These are phyloP conservation scores for Glareola pratincola DNA, from an alignment of 2,113 vertebrate genomes.

Conservation along the genomic window DNA sequence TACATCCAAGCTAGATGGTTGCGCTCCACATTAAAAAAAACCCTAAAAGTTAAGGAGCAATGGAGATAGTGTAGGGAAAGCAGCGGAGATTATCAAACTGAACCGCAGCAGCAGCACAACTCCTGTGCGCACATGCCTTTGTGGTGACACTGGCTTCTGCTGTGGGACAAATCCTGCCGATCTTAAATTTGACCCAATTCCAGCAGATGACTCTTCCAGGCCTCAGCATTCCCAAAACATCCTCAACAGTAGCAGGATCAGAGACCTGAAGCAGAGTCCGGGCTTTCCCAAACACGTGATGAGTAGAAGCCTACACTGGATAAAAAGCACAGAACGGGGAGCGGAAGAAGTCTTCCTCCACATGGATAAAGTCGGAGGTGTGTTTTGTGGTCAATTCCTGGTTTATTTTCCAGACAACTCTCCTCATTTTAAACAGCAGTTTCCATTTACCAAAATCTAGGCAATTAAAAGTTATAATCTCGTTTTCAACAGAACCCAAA, in stretches of 20 bases:
- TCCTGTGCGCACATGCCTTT: background rate
- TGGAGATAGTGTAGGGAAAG: fast-evolving
- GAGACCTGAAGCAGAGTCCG: background rate
- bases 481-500: background rate
- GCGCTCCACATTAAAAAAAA: background rate
- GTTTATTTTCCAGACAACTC: background rate
- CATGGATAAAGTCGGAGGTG: no score
- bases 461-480: fast-evolving
- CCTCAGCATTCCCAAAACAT: background rate
- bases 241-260: background rate
- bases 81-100: background rate
- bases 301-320: fast-evolving
- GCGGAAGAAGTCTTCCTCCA: background rate
- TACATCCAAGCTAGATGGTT: fast-evolving
- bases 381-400: background rate
- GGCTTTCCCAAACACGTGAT: fast-evolving
- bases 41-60: background rate
- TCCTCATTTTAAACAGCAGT: background rate
- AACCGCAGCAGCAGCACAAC: background rate
- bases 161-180: background rate
- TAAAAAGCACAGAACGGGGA: background rate
- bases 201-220: background rate
- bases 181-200: background rate
- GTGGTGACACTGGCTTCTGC: background rate
- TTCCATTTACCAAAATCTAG: background rate